Evolutionary conservation across 2,113 vertebrate genomes (phyloP).

Genomic region (Probosciger aterrimus): DNA sequence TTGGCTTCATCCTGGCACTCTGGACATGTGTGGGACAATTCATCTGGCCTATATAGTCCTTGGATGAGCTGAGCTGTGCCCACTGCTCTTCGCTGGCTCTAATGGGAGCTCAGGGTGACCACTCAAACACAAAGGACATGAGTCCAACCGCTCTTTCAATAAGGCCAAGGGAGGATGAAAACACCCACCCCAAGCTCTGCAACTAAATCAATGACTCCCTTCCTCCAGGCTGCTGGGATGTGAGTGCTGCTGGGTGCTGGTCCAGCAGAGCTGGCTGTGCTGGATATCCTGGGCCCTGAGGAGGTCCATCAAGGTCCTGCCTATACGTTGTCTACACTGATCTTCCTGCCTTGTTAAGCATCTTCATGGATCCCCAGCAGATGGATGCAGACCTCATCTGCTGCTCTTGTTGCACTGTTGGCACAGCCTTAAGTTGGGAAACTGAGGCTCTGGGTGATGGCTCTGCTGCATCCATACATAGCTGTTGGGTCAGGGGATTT

Average conservation of each 20-base stretch:
- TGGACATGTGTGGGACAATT: not conserved
- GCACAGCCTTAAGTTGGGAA: not conserved
- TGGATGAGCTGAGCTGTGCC: not conserved
- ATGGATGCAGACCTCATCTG: not conserved
- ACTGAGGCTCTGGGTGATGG: not conserved
- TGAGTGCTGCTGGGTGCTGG: not conserved
- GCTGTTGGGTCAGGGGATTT: not conserved
- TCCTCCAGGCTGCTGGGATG: not conserved
- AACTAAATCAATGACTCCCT: not conserved
- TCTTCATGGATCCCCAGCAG: not conserved
- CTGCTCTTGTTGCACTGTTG: not conserved
- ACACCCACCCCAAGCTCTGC: not conserved
- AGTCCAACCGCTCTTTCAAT: not conserved
- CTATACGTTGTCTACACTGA: not conserved
- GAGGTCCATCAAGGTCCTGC: not conserved
- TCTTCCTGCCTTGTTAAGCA: not conserved
- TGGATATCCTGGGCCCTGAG: not conserved
- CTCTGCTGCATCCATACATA: rapidly evolving
- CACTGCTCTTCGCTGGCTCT: not conserved
- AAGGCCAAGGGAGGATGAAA: not conserved
- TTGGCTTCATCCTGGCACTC: not conserved
- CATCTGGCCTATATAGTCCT: not conserved
- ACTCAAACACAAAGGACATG: not conserved
- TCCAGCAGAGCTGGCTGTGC: not conserved
- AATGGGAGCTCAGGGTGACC: not conserved